Base-by-base conservation (phyloP, 2,113 vertebrate species). In the Brachionichthys hirsutus region DNA sequence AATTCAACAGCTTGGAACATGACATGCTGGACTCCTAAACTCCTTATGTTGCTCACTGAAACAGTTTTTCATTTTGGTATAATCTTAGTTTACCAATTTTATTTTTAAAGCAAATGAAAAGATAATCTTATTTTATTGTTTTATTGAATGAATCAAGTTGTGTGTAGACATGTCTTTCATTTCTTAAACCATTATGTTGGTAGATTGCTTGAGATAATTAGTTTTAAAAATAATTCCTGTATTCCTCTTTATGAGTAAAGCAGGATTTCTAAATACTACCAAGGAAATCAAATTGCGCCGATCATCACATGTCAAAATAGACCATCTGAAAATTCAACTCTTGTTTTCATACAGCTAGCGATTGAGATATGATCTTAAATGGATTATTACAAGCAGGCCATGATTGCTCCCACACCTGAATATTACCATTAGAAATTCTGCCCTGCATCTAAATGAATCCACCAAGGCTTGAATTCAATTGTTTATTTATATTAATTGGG, bases 21-120 rank as follows among this genome's bases (percentile, higher is more conserved):
- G 54, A 71, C 59, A 67, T 66, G 43, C 61, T 68, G 43, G 38
- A 56, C 60, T 58, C 45, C 22, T 68, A 34, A 46, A 66, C 80
- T 57, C 63, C 78, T 82, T 77, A 61, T 70, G 48, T 60, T 81
- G 59, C 54, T 73, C 59, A 73, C 62, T 73, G 42, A 70, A 68
- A 61, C 24, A 43, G 34, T 63, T 81, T 67, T 65, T 38, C 54
- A 80, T 66, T 80, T 70, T 73, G 1, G 51, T 38, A 20, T 45
- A 62, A 40, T 35, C 54, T 62, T 50, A 42, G 24, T 19, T 36
- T 35, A 34, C 15, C 20, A 54, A 38, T 35, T 62, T 17, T 57
- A 11, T 54, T 34, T 55, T 56, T 36, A 45, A 65, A 53, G 43
- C 1, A 41, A 35, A 47, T 35, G 47, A 24, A 74, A 2, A 51